Conservation (phyloP, 2,888 invertebrate species). For the Portevinia maculata region DNA sequence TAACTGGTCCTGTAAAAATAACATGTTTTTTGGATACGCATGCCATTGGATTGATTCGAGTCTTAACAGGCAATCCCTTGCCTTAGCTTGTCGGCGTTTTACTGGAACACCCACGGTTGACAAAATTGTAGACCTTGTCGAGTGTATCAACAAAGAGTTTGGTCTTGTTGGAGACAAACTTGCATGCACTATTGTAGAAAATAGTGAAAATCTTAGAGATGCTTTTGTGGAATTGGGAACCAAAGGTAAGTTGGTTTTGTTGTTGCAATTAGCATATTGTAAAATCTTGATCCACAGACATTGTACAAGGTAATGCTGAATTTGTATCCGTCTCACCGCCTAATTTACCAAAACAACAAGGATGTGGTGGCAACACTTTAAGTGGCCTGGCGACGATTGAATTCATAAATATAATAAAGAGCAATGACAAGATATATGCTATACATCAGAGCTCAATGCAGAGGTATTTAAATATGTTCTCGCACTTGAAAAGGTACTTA, state of each 20-base stretch:
- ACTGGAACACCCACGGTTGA: not conserved
- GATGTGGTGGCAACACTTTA: not conserved
- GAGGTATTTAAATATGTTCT: not conserved
- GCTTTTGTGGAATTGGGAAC: not conserved
- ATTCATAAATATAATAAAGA: not conserved
- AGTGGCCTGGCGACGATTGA: not conserved
- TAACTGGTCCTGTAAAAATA: slow-evolving; percentile 38
- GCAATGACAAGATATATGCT: not conserved
- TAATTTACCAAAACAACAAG: not conserved
- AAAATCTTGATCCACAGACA: not conserved
- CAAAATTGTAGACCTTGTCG: not conserved
- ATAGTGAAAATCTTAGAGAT: not conserved
- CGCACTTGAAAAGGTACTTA: too few relatives aligned
- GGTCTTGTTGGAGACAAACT: not conserved
- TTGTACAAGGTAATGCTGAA: too few relatives aligned
- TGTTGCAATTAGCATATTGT: not conserved
- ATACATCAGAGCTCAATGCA: not conserved
- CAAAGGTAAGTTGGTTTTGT: not conserved
- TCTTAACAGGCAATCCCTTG: too few relatives aligned
- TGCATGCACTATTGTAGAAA: not conserved
- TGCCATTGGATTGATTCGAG: too few relatives aligned
- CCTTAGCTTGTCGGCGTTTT: not conserved
- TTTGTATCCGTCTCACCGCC: too few relatives aligned
- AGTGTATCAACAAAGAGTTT: not conserved
- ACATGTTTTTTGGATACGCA: slow-evolving; percentile 17